Conservation (phyloP, 2,113 vertebrate species). For the Odobenus rosmarus region DNA sequence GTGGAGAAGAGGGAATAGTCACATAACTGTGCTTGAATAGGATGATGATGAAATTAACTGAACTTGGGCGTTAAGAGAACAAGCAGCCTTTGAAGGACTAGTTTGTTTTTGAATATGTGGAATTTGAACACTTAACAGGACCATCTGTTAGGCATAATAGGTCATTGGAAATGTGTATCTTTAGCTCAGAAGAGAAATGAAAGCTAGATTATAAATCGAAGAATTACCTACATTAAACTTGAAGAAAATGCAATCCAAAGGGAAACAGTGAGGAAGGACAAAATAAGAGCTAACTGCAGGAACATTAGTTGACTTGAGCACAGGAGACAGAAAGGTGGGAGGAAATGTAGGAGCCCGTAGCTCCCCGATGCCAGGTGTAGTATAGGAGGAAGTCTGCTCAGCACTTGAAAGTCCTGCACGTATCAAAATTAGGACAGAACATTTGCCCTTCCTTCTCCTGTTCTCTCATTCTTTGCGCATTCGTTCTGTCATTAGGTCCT, state of each 20-base stretch:
- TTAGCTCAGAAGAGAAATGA: background rate
- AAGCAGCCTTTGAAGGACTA: background rate
- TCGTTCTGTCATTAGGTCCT: background rate
- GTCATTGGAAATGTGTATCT: background rate
- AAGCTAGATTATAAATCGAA: conserved; percentile 6
- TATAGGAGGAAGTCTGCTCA: background rate
- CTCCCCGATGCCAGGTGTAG: background rate
- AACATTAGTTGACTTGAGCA: background rate
- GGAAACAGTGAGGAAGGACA: background rate
- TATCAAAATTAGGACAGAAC: background rate
- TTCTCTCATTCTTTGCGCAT: background rate
- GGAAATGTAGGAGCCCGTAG: background rate
- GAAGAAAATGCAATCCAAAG: background rate
- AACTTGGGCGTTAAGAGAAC: background rate
- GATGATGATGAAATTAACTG: background rate
- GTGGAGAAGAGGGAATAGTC: background rate
- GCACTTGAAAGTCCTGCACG: background rate
- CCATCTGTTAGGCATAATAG: background rate
- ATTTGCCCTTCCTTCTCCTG: background rate
- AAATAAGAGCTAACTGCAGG: background rate
- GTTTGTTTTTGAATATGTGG: background rate
- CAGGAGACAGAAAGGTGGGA: background rate
- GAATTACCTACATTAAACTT: background rate
- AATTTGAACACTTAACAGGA: background rate
- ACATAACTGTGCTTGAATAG: background rate